Evolutionary conservation across 2,888 invertebrate species (phyloP).

Genomic region (Andrena praecox): DNA sequence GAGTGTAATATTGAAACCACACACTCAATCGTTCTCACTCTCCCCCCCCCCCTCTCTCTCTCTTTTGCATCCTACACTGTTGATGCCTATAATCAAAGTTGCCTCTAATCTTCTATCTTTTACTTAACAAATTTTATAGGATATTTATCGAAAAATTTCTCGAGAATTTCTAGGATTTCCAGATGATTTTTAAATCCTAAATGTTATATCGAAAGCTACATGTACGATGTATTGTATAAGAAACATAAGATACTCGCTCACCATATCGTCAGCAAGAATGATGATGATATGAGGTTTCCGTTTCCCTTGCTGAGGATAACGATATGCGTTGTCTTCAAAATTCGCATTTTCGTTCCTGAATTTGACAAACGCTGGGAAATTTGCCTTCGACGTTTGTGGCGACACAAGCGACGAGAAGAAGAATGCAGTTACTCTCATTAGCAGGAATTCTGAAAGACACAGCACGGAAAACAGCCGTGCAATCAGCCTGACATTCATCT

Average conservation of each 20-base stretch:
- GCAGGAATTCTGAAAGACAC: constrained; percentile 31
- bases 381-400: neutral
- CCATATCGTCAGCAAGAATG: constrained; percentile 84
- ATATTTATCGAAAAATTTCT: no score
- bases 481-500: constrained; percentile 40
- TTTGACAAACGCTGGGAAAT: constrained; percentile 13
- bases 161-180: no score
- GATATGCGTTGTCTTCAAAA: constrained; percentile 1
- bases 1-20: no score
- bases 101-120: no score
- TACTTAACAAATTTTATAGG: no score
- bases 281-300: constrained; percentile 81
- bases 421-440: constrained; percentile 12
- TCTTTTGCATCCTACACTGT: no score
- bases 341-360: constrained; percentile 1
- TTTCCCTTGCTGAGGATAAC: neutral
- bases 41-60: no score
- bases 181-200: neutral
- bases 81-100: no score
- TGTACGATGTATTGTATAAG: no score
- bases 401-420: constrained; percentile 35
- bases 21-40: no score
- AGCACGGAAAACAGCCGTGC: constrained; percentile 26
- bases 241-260: constrained; percentile 52
- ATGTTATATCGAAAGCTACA: no score